Evolutionary conservation across 37 sponge, comb jelly and placozoan species (phyloP).

Genomic region (Crambe crambe): DNA sequence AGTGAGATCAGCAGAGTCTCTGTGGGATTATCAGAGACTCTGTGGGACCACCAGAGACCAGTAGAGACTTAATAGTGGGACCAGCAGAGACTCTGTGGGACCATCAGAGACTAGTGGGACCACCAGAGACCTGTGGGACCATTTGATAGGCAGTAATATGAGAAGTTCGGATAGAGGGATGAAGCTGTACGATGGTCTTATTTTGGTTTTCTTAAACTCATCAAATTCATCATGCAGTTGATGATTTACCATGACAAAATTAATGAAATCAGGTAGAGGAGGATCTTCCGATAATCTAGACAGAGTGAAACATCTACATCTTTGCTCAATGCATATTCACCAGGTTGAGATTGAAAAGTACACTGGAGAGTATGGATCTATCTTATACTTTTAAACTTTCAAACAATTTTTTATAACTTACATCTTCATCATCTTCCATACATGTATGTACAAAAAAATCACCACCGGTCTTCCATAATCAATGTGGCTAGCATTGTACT

Average conservation of each 20-base stretch:
- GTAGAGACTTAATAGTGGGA: too few species aligned
- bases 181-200: background rate
- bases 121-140: too few species aligned
- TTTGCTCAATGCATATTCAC: constrained; percentile 1
- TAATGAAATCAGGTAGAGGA: too few species aligned
- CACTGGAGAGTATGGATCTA: background rate
- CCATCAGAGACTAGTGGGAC: too few species aligned
- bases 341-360: background rate
- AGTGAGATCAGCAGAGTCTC: too few species aligned
- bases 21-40: too few species aligned
- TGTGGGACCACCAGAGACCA: too few species aligned
- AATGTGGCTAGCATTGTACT: too few species aligned
- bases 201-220: background rate
- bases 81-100: too few species aligned
- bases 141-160: background rate
- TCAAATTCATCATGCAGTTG: background rate
- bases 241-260: background rate
- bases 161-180: background rate
- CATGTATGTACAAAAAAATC: background rate
- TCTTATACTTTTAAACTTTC: background rate
- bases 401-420: background rate
- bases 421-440: background rate
- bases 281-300: background rate
- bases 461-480: constrained; percentile 1
- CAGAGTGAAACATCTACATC: background rate